Conservation (phyloP, 2,113 vertebrate genomes). For the Sula dactylatra region DNA sequence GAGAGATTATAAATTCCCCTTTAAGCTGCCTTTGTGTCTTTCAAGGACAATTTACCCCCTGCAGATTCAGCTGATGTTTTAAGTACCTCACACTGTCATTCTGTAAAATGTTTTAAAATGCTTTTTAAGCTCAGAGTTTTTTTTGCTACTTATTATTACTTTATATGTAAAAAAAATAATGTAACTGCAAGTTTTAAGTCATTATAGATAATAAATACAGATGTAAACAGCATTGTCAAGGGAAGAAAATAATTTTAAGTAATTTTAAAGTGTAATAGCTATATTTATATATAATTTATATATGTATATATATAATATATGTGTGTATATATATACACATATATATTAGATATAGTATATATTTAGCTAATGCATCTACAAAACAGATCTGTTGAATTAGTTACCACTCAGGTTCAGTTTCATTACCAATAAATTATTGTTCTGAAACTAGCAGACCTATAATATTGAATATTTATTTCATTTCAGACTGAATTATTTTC, state of each 20-base stretch:
- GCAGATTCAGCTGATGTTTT: constrained; percentile 52
- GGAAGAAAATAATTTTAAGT: neutral
- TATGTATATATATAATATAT: too few relatives aligned
- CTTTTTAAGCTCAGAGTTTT: neutral
- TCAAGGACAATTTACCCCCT: constrained; percentile 75
- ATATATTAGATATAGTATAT: too few relatives aligned
- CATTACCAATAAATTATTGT: neutral
- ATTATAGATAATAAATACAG: neutral
- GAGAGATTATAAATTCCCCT: constrained; percentile 72
- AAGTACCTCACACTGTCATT: constrained; percentile 21
- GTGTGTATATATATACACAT: too few relatives aligned
- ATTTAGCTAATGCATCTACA: neutral
- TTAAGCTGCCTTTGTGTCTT: constrained; percentile 65
- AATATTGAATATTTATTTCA: neutral
- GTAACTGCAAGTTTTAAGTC: neutral
- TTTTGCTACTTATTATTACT: neutral
- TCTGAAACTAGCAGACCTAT: neutral
- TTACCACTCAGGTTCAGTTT: neutral
- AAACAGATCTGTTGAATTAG: neutral
- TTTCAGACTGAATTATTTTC: neutral
- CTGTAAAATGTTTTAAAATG: constrained; percentile 33
- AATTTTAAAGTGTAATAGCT: neutral
- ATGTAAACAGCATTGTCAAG: neutral
- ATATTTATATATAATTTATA: neutral
- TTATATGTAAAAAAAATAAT: neutral